Conservation (phyloP, 2,797 vertebrate genomes). For the Anguilla obscura region DNA sequence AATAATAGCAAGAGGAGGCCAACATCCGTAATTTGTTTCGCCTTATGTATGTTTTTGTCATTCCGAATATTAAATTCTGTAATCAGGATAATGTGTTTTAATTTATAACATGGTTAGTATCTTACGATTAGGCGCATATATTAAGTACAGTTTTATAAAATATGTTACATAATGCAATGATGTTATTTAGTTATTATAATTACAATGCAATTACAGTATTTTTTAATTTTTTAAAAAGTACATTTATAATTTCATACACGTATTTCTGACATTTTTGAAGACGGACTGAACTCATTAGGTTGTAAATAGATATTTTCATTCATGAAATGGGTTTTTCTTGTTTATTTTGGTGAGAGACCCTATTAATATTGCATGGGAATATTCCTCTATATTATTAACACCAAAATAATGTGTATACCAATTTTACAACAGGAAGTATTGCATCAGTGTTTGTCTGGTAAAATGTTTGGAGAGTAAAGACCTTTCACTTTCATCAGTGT, state of each 20-base stretch:
- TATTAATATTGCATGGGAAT: neutral
- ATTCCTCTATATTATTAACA: neutral
- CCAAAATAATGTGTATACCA: too few species aligned
- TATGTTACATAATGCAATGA: neutral
- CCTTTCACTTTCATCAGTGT: too few species aligned
- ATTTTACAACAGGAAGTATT: neutral
- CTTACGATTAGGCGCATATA: neutral
- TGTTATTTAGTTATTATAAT: neutral
- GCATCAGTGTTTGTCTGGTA: neutral
- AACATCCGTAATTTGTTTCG: neutral
- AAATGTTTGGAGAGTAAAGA: neutral
- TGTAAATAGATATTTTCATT: neutral
- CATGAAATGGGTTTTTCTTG: neutral
- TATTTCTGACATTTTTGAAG: neutral
- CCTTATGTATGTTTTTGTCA: neutral
- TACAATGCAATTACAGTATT: too few species aligned
- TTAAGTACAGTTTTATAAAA: neutral
- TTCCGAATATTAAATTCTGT: neutral
- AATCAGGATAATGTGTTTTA: neutral
- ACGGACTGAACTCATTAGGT: neutral
- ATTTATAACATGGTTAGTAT: neutral
- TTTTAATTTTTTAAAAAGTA: neutral
- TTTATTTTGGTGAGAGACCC: neutral
- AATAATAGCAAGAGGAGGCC: neutral
- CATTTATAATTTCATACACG: neutral